phyloP scores from a whole-genome alignment of 2,113 vertebrate genomes.

The Anoplopoma fimbria region DNA sequence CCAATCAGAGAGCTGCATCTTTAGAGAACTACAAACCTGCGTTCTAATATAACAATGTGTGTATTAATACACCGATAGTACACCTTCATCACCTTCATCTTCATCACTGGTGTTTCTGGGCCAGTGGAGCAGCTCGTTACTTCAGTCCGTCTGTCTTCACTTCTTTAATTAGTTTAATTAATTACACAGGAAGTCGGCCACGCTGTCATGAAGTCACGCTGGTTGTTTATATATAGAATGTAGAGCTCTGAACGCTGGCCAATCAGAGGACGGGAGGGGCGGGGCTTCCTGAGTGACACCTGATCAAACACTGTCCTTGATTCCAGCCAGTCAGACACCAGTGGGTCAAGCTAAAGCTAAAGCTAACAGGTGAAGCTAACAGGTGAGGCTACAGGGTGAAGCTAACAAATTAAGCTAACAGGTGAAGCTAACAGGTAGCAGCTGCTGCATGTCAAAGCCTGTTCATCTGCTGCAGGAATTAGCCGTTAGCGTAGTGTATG shows the following conservation, averaged over 20 bases:
- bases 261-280: slow-evolving; percentile 2
- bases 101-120: too few species aligned
- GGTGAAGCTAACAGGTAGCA: slow-evolving; percentile 36
- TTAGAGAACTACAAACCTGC: neutral
- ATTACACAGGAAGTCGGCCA: slow-evolving; percentile 69
- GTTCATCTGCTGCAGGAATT: slow-evolving; percentile 53
- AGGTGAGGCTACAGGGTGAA: neutral
- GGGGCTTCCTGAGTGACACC: neutral
- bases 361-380: neutral
- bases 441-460: slow-evolving; percentile 41
- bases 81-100: too few species aligned
- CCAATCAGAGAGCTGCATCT: neutral
- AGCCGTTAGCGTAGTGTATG: slow-evolving; percentile 46
- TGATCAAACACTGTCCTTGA: too few species aligned
- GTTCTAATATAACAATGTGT: too few species aligned
- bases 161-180: slow-evolving; percentile 65
- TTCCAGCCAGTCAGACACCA: too few species aligned
- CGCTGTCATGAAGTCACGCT: slow-evolving; percentile 24
- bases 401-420: neutral
- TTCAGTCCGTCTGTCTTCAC: neutral
- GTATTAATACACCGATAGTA: too few species aligned
- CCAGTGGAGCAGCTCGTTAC: slow-evolving; percentile 72
- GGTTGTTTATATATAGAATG: neutral
- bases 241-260: neutral
- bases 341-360: neutral